Evolutionary conservation across 2,888 invertebrate species (phyloP), one percentile per base, ranked within the genome.

Genomic region (Branchellion lobata): DNA sequence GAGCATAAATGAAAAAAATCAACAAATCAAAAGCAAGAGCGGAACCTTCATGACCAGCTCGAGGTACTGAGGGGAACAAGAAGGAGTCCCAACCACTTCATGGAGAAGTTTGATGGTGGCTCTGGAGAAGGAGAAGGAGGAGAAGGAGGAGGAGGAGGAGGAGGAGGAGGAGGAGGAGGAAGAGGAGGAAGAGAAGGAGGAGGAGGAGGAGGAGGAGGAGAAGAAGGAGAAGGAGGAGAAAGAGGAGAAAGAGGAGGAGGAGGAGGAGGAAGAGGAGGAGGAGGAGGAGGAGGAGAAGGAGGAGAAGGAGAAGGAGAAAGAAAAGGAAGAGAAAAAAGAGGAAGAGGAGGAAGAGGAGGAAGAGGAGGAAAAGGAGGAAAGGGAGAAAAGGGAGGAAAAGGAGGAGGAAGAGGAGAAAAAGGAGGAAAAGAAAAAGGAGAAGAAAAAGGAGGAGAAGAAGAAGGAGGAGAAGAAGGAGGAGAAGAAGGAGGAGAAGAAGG

Each of bases 21-120:
- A 65, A 65, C 8, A 65, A 65, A 40, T 14, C 14, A 14, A 40
- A 40, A 14, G 14, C 40, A 40, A 40, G 40, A 40, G 61, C 3
- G 14, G 21, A 31, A 87, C 88, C 86, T 89, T 89, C 87, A 89
- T 88, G 47, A 88, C 86, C 21, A 89, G 84, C 80, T 88, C 88
- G 31, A 87, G 83, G 82, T 87, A 88, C 81, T 88, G 87, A 69
- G 84, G 82, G 33, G 86, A 85, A 79, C 85, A 85, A 0, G 85
- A 87, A 71, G 86, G 94, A 92, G 91, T 91, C 8, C 90, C 90
- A 76, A 95, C 92, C 34, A 92, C 92, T 81, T 95, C 94, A 85
- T 94, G 92, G n/a, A 97, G 90, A 53, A 96, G 90, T 79, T 93
- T 91, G 69, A 97, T 92, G 85, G 96, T 90, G 72, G 95, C 95